Evolutionary conservation across 2,797 vertebrate genomes (phyloP).

Genomic region (Eidolon dupreanum): DNA sequence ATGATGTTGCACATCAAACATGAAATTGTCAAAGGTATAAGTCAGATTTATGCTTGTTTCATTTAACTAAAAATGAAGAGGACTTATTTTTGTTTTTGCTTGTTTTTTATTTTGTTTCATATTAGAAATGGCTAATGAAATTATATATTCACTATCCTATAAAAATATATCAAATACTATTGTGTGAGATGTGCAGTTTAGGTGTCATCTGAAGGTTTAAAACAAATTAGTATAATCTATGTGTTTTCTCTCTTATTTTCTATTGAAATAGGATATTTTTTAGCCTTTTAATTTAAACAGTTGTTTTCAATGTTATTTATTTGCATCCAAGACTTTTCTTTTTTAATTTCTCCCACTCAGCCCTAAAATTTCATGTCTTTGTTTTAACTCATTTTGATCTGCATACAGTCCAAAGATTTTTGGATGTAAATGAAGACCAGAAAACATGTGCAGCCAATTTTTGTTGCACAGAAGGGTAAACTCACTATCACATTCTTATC

Average conservation of each 20-base stretch:
- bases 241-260: not conserved
- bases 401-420: not conserved
- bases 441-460: not conserved
- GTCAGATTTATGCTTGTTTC: not conserved
- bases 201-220: not conserved
- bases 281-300: not conserved
- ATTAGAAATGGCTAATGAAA: not conserved
- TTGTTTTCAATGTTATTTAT: not conserved
- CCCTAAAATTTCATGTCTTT: not conserved
- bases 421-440: too few species aligned
- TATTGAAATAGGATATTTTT: not conserved
- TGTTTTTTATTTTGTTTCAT: not conserved
- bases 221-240: not conserved
- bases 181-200: not conserved
- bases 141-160: not conserved
- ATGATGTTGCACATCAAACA: slow-evolving; percentile 22
- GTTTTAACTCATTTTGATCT: not conserved
- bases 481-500: not conserved
- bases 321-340: not conserved
- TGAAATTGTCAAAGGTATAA: not conserved
- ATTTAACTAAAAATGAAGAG: not conserved
- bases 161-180: not conserved
- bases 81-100: not conserved
- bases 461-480: not conserved
- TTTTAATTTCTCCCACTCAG: not conserved